Evolutionary conservation across 1,140 invertebrate species (phyloP).

Genomic region (Limonius californicus): DNA sequence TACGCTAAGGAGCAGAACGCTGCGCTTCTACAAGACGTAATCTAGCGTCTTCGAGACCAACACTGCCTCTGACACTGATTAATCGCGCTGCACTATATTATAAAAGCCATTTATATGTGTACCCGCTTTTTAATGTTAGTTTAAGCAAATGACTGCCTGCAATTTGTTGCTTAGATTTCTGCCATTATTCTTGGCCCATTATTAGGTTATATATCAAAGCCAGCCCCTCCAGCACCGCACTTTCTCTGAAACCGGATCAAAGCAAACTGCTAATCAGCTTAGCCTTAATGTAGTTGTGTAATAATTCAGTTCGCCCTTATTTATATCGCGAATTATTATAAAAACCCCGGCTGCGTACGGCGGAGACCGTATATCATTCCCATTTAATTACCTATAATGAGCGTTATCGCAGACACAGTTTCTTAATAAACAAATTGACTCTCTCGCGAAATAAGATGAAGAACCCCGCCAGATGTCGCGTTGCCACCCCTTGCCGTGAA

Average conservation of each 20-base stretch:
- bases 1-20: constrained; percentile 17
- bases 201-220: no score
- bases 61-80: constrained; percentile 23
- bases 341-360: no score
- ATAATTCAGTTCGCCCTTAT: no score
- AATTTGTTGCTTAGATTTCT: no score
- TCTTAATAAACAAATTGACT: background rate
- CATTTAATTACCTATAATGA: constrained; percentile 1
- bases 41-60: constrained; percentile 15
- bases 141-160: no score
- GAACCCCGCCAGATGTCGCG: constrained; percentile 19
- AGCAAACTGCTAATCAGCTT: no score
- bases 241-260: no score
- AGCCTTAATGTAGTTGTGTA: no score
- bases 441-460: constrained; percentile 19
- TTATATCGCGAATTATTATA: no score
- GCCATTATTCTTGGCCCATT: no score
- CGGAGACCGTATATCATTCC: background rate
- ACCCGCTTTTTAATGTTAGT: background rate
- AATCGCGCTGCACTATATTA: constrained; percentile 21
- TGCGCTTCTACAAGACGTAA: constrained; percentile 17
- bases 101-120: constrained; percentile 12
- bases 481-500: background rate
- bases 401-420: background rate
- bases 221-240: no score